Conservation (phyloP, 2,888 invertebrate species). For the Mallateleia sp. region DNA sequence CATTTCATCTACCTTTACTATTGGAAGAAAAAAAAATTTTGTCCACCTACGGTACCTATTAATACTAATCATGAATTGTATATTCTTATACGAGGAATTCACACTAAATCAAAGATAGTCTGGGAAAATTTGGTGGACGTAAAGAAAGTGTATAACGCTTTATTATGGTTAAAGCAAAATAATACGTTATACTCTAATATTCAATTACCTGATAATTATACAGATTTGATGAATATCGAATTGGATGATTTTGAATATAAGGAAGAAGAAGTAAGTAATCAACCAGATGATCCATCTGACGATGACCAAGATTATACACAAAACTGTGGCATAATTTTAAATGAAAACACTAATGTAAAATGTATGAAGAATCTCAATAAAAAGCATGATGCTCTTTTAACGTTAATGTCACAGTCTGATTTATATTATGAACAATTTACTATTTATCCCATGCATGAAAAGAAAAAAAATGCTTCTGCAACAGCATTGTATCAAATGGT, state of each 20-base stretch:
- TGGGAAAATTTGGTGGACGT: not conserved
- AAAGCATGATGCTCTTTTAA: not conserved
- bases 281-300: not conserved
- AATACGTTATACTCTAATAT: not conserved
- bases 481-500: not conserved
- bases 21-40: not conserved
- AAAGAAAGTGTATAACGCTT: too few relatives aligned
- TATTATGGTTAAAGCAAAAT: not conserved
- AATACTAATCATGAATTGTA: not conserved
- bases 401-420: not conserved
- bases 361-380: not conserved
- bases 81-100: not conserved
- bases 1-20: too few relatives aligned
- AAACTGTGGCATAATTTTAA: too few relatives aligned
- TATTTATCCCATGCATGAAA: too few relatives aligned
- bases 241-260: not conserved
- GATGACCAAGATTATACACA: too few relatives aligned
- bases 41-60: not conserved
- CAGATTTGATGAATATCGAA: not conserved
- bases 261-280: not conserved
- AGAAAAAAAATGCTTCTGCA: not conserved
- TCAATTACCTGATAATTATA: not conserved
- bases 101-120: not conserved
- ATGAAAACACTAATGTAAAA: too few relatives aligned
- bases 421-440: not conserved